Evolutionary conservation across 2,888 invertebrate species (phyloP), one percentile per base, ranked within the genome.

Genomic region (Lasioglossum vierecki): DNA sequence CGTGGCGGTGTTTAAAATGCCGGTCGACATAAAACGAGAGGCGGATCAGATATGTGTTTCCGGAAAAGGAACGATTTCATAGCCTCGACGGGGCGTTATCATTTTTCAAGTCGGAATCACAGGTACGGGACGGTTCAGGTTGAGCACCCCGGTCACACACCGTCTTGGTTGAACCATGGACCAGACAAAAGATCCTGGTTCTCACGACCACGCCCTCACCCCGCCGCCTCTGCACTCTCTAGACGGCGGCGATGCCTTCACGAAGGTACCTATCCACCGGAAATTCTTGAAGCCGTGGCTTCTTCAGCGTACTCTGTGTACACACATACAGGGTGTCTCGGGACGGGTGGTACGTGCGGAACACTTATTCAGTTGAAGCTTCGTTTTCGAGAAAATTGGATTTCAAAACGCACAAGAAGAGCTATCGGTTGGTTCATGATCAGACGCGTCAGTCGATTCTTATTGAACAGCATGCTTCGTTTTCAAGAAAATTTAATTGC

Each of bases 181-280:
- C 92, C 92, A 93, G 93, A 93, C 92, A 92, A 93, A 93, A 92
- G 93, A 93, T 93, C 92, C 92, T 93, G 93, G 92, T 93, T 93
- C 92, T 92, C 93, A 93, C 93, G 93, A 93, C 93, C 93, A 93
- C 93, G 91, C 93, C 93, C 92, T 93, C 90, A 89, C 92, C 93
- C 89, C 91, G 89, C 90, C 89, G 85, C 89, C 90, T 85, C 84
- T 82, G 78, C 88, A 80, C 82, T 83, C 88, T 82, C 83, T 88
- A 85, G 91, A 89, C 90, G 89, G 84, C 39, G 89, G 90, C 91
- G 83, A 89, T 89, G 92, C 90, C 90, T 90, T 91, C 91, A 87
- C 92, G 91, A 91, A 91, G 89, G 90, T 88, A 86, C 91, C 91
- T 91, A 91, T 92, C 93, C 90, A 92, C 92, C 92, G 92, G 92